Evolutionary conservation across 1,140 invertebrate species (phyloP).

Genomic region (Magallana ariakensis): DNA sequence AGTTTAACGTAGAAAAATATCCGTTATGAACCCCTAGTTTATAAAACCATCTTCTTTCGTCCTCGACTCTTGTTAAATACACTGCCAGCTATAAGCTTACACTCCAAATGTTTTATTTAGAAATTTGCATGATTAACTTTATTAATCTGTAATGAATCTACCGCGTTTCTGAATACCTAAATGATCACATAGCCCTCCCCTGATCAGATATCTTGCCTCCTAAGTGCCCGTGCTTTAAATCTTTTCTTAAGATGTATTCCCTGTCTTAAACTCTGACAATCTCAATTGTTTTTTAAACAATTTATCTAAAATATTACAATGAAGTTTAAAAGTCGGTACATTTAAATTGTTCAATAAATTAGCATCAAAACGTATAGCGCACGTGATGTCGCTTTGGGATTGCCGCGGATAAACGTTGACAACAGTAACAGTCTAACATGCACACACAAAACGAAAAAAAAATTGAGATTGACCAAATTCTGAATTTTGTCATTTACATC

Average conservation of each 20-base stretch:
- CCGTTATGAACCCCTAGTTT: not conserved
- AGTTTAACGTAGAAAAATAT: not conserved
- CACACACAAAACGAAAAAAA: too few relatives aligned
- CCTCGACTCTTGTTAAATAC: not conserved
- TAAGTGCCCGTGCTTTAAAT: not conserved
- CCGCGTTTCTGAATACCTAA: not conserved
- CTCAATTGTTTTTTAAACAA: constrained; percentile 5
- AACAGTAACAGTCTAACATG: too few relatives aligned
- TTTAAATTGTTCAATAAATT: not conserved
- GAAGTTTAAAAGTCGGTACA: not conserved
- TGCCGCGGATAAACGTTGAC: too few relatives aligned
- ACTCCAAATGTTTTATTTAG: not conserved
- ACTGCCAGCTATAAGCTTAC: not conserved
- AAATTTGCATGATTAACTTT: not conserved
- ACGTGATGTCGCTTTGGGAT: not conserved
- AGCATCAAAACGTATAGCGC: not conserved
- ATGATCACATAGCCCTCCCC: not conserved
- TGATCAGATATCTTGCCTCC: constrained; percentile 9
- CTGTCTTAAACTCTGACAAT: not conserved
- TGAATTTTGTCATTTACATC: too few relatives aligned
- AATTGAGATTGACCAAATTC: too few relatives aligned
- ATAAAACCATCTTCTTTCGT: not conserved
- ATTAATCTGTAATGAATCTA: constrained; percentile 24
- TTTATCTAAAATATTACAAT: not conserved
- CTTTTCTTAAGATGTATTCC: not conserved